Percentiles rank a stretch among this genome's conserved stretches.
These are phyloP conservation scores for Lamproptera curius DNA, from an alignment of 2,888 invertebrate species.

Conservation along the genomic window DNA sequence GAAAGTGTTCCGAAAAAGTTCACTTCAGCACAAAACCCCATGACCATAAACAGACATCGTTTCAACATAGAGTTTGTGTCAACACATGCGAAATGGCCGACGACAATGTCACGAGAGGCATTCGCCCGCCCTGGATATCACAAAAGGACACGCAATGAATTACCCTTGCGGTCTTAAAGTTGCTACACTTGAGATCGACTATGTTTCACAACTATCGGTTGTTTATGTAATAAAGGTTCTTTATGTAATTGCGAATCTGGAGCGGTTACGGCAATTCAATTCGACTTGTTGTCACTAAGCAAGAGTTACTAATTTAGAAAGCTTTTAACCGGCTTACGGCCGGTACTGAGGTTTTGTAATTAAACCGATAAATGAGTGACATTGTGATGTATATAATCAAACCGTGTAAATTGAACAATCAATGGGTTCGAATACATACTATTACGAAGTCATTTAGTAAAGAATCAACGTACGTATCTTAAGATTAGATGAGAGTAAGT, in stretches of 20 bases:
- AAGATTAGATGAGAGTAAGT: too few relatives aligned
- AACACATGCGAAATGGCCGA: background rate
- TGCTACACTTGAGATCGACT: conserved; percentile 22
- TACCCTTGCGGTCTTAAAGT: conserved; percentile 16
- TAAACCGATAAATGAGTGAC: conserved; percentile 13
- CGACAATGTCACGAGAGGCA: background rate
- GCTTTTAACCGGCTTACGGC: conserved; percentile 7
- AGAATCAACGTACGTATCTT: too few relatives aligned
- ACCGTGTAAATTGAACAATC: too few relatives aligned
- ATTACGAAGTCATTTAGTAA: too few relatives aligned
- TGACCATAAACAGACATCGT: background rate
- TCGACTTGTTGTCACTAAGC: conserved; percentile 27
- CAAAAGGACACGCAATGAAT: conserved; percentile 7
- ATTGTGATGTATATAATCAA: conserved; percentile 7
- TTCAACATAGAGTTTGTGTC: background rate
- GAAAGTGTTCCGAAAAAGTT: too few relatives aligned
- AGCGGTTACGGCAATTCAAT: conserved; percentile 43
- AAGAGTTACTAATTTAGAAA: conserved; percentile 21
- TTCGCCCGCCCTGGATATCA: background rate
- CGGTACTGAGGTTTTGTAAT: conserved; percentile 13
- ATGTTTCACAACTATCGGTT: conserved; percentile 44
- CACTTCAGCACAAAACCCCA: background rate
- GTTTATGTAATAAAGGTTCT: conserved; percentile 47
- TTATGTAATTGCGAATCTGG: conserved; percentile 58
- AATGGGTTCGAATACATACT: too few relatives aligned